These are phyloP conservation scores for Ageneiosus marmoratus DNA, from an alignment of 2,113 vertebrate genomes.

Conservation along the genomic window DNA sequence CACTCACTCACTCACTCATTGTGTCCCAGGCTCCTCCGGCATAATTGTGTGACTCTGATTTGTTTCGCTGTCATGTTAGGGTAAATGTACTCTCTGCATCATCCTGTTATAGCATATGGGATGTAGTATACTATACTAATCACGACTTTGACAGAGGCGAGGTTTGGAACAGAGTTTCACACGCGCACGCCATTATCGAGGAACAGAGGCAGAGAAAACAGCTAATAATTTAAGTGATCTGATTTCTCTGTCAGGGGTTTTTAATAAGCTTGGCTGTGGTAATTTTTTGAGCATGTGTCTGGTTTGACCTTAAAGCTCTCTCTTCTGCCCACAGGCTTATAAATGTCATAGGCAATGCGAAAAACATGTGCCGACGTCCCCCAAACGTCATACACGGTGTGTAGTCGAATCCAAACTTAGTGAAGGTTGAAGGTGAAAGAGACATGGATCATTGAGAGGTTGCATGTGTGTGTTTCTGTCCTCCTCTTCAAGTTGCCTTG, in stretches of 20 bases:
- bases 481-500: conserved; percentile 27
- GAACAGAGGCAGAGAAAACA: background rate
- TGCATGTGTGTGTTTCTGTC: conserved; percentile 9
- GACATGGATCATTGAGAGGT: background rate
- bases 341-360: conserved; percentile 15
- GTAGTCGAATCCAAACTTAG: conserved; percentile 16
- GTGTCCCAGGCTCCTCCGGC: background rate
- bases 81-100: conserved; percentile 35
- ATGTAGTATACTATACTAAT: conserved; percentile 24
- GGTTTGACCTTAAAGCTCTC: conserved; percentile 20
- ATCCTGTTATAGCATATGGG: conserved; percentile 24
- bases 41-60: conserved; percentile 34
- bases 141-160: background rate
- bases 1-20: background rate
- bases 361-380: conserved; percentile 36
- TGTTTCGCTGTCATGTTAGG: conserved; percentile 32
- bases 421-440: conserved; percentile 24
- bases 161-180: conserved; percentile 12
- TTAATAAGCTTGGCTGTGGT: background rate
- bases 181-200: background rate
- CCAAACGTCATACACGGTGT: conserved; percentile 2
- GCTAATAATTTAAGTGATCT: conserved; percentile 15
- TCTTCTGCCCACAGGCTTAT: conserved; percentile 14
- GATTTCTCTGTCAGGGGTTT: conserved; percentile 11
- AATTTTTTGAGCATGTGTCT: conserved; percentile 36